Evolutionary conservation across 2,113 vertebrate species (phyloP), one percentile per base, ranked within the genome.

Genomic region (Synodontis membranacea): DNA sequence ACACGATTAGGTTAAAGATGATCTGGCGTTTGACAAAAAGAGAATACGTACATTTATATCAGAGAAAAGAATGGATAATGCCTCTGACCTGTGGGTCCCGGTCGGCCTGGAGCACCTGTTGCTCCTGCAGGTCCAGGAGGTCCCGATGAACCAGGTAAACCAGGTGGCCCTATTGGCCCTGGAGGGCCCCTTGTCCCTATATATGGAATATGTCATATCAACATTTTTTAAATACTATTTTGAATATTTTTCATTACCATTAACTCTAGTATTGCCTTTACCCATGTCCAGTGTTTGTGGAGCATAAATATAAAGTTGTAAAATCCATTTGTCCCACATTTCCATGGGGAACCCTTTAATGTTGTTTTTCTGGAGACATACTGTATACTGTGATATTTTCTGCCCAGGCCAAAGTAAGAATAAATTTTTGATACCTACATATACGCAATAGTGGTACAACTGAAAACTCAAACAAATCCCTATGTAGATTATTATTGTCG

Each of bases 51-150:
- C 34, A 70, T 37, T 84, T 2, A 54, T 52, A 5, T 28, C 34
- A 62, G 2, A 58, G 14, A 74, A 68, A 68, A 14, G 25, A n/a
- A 3, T 62, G 23, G 28, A 60, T 23, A 44, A 34, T 9, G 23
- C 66, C 62, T 66, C 44, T 72, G 72, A 90, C 89, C 89, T 68
- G 50, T 62, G 66, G 94, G 94, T 79, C 96, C 96, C 0, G 90
- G 94, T 89, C 94, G 94, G 0, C 96, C 96, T 0, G 90, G 88
- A 11, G 95, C 93, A 54, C 96, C 96, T 58, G 82, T 93, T 79
- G 96, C 94, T 42, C 96, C 96, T 66, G 80, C 34, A 86, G 86
- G 84, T 83, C 89, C 90, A 19, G 6, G 82, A 52, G 80, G 90
- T 15, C 90, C 90, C 3, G 5, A 0, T 0, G 64, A 21, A 0